Conservation (phyloP, 2,113 vertebrate species). For the Columba livia region DNA sequence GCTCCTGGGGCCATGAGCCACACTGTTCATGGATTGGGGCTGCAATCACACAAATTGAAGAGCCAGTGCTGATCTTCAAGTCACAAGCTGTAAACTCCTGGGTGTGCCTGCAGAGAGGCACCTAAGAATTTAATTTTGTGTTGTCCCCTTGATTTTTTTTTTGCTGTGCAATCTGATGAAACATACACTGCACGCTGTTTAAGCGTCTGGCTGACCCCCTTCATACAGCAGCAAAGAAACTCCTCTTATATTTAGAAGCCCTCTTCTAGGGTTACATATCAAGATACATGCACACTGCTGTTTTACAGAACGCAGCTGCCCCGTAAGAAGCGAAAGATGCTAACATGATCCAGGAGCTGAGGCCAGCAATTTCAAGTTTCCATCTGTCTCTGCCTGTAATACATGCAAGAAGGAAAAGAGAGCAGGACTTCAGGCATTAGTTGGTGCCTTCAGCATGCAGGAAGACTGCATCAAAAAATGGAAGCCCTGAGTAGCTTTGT, state of each 20-base stretch:
- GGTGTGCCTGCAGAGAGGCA: not conserved
- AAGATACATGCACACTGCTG: constrained; percentile 74
- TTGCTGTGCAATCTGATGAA: not conserved
- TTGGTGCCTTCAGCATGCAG: not conserved
- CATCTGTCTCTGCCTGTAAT: constrained; percentile 84
- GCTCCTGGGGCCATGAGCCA: not conserved
- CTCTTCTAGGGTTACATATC: constrained; percentile 83
- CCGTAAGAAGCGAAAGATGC: constrained; percentile 54
- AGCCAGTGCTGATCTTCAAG: not conserved
- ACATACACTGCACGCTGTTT: not conserved
- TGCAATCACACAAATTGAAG: not conserved
- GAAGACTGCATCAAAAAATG: not conserved
- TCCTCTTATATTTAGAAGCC: constrained; percentile 82
- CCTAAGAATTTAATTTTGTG: not conserved
- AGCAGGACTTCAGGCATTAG: not conserved
- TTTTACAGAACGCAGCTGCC: constrained; percentile 83
- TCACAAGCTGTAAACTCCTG: not conserved
- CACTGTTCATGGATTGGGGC: not conserved
- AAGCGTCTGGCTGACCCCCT: not conserved
- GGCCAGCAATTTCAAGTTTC: constrained; percentile 70
- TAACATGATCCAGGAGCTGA: constrained; percentile 78
- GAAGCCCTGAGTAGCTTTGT: not conserved
- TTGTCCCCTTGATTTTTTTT: not conserved
- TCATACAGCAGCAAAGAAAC: constrained; percentile 8
- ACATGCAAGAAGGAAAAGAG: constrained; percentile 23